Conservation (phyloP, 2,113 vertebrate species). For the Ahaetulla prasina region DNA sequence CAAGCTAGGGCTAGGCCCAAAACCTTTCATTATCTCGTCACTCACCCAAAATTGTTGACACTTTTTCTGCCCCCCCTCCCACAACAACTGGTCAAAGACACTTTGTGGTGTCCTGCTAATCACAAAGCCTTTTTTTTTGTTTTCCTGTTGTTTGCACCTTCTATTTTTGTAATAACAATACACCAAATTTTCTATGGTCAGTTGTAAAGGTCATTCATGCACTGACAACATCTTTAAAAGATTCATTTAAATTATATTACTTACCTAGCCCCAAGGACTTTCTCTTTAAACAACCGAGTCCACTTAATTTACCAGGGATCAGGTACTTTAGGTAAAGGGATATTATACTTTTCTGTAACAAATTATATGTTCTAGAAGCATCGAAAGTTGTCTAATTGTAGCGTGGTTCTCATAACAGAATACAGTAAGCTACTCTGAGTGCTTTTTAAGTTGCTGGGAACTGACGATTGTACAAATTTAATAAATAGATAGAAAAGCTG, state of each 20-base stretch:
- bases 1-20: constrained; percentile 31
- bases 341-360: not conserved
- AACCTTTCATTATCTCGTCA: not conserved
- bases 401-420: not conserved
- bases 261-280: not conserved
- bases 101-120: constrained; percentile 5
- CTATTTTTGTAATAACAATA: not conserved
- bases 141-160: not conserved
- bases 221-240: not conserved
- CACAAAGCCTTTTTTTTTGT: constrained; percentile 9
- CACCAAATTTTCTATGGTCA: not conserved
- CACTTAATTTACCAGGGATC: not conserved
- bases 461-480: not conserved
- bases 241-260: not conserved
- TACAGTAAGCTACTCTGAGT: not conserved
- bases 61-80: not conserved
- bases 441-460: not conserved
- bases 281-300: not conserved
- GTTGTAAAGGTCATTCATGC: not conserved
- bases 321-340: not conserved
- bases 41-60: not conserved
- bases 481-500: not conserved
- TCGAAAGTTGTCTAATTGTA: not conserved
- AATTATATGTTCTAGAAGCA: not conserved
- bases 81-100: constrained; percentile 41